Evolutionary conservation across 2,888 invertebrate genomes (phyloP).

Genomic region (Xestia rhomboidea): DNA sequence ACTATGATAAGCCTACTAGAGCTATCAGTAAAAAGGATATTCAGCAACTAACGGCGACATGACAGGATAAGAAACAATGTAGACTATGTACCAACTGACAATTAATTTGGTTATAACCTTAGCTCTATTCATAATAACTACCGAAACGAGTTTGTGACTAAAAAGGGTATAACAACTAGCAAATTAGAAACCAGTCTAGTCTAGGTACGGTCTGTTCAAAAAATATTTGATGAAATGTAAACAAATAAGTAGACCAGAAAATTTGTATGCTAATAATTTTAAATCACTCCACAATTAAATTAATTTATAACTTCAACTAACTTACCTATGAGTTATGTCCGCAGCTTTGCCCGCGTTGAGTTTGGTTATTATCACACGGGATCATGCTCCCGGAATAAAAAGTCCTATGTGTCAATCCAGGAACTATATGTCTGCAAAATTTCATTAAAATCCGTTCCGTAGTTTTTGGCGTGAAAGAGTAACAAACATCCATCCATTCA

Average conservation of each 20-base stretch:
- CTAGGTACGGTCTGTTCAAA: background rate
- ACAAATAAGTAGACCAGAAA: background rate
- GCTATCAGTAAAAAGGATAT: slow-evolving; percentile 36
- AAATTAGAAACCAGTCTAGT: slow-evolving; percentile 15
- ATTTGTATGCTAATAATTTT: background rate
- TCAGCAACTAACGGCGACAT: slow-evolving; percentile 15
- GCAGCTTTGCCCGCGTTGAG: too few relatives aligned
- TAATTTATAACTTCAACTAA: too few relatives aligned
- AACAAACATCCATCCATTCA: too few relatives aligned
- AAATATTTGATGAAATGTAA: background rate
- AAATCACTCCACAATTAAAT: background rate
- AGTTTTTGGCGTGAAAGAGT: too few relatives aligned
- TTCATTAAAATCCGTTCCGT: too few relatives aligned
- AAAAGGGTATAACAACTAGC: slow-evolving; percentile 35
- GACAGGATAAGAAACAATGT: slow-evolving; percentile 41
- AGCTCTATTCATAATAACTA: slow-evolving; percentile 40
- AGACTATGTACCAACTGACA: slow-evolving; percentile 28
- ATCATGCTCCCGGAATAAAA: too few relatives aligned
- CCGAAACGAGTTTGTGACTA: slow-evolving; percentile 41
- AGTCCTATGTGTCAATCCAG: too few relatives aligned
- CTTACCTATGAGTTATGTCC: too few relatives aligned
- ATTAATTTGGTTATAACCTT: slow-evolving; percentile 50
- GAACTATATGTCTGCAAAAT: too few relatives aligned
- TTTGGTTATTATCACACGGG: too few relatives aligned
- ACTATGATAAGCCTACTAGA: slow-evolving; percentile 18